A percentile compares a stretch with the other conserved stretches of the same genome.
Conservation (phyloP, 2,797 vertebrate genomes). For the Selene dorsalis region DNA sequence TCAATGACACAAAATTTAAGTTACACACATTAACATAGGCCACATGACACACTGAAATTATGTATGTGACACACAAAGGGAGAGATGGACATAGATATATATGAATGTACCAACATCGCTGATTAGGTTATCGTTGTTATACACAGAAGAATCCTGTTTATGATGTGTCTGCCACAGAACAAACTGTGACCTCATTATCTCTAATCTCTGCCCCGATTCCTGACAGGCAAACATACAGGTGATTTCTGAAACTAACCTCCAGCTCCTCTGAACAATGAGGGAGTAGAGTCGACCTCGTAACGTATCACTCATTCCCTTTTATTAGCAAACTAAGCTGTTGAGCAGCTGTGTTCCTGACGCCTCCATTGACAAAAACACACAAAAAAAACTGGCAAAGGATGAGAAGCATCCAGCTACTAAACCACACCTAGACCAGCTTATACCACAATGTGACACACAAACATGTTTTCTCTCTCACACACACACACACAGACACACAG, state of each 20-base stretch:
- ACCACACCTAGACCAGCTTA: slow-evolving; percentile 58
- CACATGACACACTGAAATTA: neutral
- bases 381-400: slow-evolving; percentile 66
- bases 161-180: slow-evolving; percentile 17
- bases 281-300: slow-evolving; percentile 19
- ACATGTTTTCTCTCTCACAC: slow-evolving; percentile 14
- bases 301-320: slow-evolving; percentile 51
- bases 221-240: slow-evolving; percentile 33
- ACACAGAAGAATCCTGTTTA: slow-evolving; percentile 4
- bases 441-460: slow-evolving; percentile 43
- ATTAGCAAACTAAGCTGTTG: slow-evolving; percentile 58
- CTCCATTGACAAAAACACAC: slow-evolving; percentile 56
- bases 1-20: neutral
- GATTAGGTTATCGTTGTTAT: neutral
- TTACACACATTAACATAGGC: neutral
- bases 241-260: slow-evolving; percentile 39
- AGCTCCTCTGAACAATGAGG: slow-evolving; percentile 29
- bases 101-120: neutral
- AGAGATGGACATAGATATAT: neutral
- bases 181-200: slow-evolving; percentile 23
- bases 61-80: neutral
- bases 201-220: slow-evolving; percentile 21
- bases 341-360: slow-evolving; percentile 64
- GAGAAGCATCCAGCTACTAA: slow-evolving; percentile 51
- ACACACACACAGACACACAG: slow-evolving; percentile 29